phyloP scores from a whole-genome alignment of 2,797 vertebrate genomes.

The Chromobotia macracanthus region DNA sequence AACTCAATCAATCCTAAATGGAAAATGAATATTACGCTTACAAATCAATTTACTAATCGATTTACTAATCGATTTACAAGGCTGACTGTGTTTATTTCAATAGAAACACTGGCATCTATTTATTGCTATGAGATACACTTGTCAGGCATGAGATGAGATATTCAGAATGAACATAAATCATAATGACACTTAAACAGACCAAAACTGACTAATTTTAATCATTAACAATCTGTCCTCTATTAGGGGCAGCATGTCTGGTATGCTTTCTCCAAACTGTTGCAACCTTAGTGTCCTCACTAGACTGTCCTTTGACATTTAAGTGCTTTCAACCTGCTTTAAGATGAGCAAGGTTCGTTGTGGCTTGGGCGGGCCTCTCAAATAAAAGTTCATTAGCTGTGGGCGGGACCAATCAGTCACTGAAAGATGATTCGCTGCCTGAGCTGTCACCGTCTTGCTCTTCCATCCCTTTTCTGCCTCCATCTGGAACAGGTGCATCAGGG shows the following conservation, averaged over 20 bases:
- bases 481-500: conserved; percentile 87
- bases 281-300: neutral
- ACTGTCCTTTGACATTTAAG: neutral
- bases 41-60: neutral
- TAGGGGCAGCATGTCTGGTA: neutral
- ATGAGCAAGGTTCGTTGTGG: conserved; percentile 6
- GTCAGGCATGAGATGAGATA: conserved; percentile 4
- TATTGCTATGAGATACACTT: neutral
- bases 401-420: conserved; percentile 85
- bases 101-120: neutral
- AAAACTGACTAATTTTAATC: neutral
- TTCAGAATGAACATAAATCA: neutral
- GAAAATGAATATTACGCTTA: neutral
- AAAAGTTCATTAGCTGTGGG: neutral
- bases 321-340: conserved; percentile 33
- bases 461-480: conserved; percentile 70
- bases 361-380: conserved; percentile 22
- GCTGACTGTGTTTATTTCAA: neutral
- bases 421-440: conserved; percentile 94
- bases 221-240: neutral
- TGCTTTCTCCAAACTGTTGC: neutral
- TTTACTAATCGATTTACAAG: neutral
- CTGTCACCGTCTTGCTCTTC: conserved; percentile 78
- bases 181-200: neutral
- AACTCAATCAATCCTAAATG: neutral